Conservation (phyloP, 2,113 vertebrate genomes). For the Etia nguti region DNA sequence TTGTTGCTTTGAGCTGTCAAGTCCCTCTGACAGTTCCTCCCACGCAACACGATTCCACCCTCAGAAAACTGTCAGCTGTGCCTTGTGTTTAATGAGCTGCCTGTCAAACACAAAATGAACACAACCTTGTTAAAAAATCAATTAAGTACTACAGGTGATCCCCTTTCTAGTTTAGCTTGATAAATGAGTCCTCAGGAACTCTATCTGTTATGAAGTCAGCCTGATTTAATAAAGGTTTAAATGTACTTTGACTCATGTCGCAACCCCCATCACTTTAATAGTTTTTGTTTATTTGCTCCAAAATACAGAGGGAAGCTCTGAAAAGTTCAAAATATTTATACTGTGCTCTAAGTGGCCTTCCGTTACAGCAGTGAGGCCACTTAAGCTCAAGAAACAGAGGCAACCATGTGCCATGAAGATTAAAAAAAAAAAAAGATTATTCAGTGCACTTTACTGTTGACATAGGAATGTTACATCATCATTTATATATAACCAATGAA, state of each 20-base stretch:
- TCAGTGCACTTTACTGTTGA: neutral
- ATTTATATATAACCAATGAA: neutral
- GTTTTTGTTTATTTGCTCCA: neutral
- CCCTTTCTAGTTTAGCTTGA: neutral
- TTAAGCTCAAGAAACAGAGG: neutral
- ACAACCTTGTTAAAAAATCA: conserved; percentile 10
- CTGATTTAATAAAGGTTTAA: neutral
- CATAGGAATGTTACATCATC: neutral
- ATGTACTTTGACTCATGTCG: neutral
- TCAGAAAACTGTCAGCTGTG: conserved; percentile 16
- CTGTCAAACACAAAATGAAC: conserved; percentile 13
- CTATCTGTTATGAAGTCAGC: neutral
- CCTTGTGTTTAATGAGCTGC: neutral
- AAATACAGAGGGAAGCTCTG: neutral
- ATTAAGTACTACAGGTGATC: conserved; percentile 4
- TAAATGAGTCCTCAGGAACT: neutral
- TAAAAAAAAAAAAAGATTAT: neutral
- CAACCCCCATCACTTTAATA: neutral
- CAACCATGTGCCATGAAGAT: neutral
- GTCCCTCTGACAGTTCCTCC: conserved; percentile 7
- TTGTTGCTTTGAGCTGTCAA: conserved; percentile 1
- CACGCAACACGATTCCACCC: neutral
- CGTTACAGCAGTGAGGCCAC: neutral
- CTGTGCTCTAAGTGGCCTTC: neutral
- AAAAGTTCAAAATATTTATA: neutral